Base-by-base conservation (phyloP, 2,113 vertebrate genomes). In the Trichechus manatus region DNA sequence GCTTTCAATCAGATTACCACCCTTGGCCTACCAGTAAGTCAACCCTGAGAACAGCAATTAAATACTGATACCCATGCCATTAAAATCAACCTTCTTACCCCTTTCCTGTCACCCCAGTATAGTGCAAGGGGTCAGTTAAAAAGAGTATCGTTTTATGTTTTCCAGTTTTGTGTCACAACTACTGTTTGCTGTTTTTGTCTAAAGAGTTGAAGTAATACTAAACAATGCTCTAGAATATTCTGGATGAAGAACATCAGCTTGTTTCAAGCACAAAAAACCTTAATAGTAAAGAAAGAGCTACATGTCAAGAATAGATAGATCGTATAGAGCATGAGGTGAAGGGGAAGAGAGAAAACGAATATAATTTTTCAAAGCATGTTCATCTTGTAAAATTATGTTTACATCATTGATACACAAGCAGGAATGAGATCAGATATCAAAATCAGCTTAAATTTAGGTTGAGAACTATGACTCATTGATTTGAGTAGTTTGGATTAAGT, bases 191-290 rank as follows among this genome's bases (percentile, higher is more conserved):
- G 0, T 75, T 96, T 96, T 89, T 50, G 8, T 84, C 42, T 88
- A 36, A 91, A 68, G 74, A 90, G 44, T 86, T 93, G 36, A 92
- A 94, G 22, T 88, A 56, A 94, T 72, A n/a, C 1, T 68, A 75
- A 89, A 78, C 3, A 90, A 3, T 94, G 44, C 44, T 89, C 64
- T 72, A 91, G 53, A 94, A 93, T 86, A 93, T 79, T 96, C n/a
- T 85, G 50, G 91, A 72, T 90, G 33, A 80, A 56, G 23, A 94
- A 84, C 53, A 94, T 83, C 39, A 75, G 47, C 39, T 95, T 89
- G 23, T 94, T 95, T 95, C 8, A 95, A 93, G 53, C 39, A 84
- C n/a, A 80, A 14, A 95, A 83, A 63, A 84, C n/a, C 75, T 93
- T 90, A 72, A 64, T 33, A 47, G 50, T 72, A 78, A 94, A 95